These are phyloP conservation scores for Exocentrus adspersus DNA, from an alignment of 2,888 invertebrate species.

Conservation along the genomic window DNA sequence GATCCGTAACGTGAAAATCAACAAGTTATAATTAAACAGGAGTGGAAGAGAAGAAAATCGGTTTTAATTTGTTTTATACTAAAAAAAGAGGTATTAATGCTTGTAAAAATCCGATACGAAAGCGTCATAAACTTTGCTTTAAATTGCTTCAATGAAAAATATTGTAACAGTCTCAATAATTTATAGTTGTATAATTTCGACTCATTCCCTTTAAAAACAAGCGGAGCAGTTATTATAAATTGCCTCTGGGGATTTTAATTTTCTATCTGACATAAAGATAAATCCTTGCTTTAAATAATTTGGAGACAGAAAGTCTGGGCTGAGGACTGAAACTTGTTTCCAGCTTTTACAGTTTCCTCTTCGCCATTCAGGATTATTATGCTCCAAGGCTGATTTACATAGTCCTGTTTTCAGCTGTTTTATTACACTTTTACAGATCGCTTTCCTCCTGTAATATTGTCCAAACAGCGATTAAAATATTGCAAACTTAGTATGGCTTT, in stretches of 20 bases:
- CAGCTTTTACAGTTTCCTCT: conserved; percentile 1
- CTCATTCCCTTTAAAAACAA: neutral
- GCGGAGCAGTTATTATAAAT: neutral
- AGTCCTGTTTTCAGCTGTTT: neutral
- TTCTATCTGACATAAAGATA: neutral
- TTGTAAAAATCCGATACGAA: too few species aligned
- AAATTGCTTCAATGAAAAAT: too few species aligned
- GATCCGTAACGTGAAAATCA: too few species aligned
- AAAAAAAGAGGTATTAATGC: too few species aligned
- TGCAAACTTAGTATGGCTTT: too few species aligned
- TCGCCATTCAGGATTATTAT: neutral
- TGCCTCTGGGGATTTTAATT: neutral
- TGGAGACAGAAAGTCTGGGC: neutral
- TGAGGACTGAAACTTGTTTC: neutral
- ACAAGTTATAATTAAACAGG: too few species aligned
- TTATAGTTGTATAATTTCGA: neutral
- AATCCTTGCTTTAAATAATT: neutral
- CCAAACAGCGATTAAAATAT: too few species aligned
- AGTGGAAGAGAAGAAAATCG: too few species aligned
- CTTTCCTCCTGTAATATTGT: too few species aligned
- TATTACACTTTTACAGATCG: neutral
- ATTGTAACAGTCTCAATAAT: too few species aligned
- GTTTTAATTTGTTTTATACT: too few species aligned
- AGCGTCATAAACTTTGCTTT: too few species aligned
- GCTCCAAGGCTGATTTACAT: neutral